Base-by-base conservation (phyloP, 2,113 vertebrate species). In the Bucco capensis region DNA sequence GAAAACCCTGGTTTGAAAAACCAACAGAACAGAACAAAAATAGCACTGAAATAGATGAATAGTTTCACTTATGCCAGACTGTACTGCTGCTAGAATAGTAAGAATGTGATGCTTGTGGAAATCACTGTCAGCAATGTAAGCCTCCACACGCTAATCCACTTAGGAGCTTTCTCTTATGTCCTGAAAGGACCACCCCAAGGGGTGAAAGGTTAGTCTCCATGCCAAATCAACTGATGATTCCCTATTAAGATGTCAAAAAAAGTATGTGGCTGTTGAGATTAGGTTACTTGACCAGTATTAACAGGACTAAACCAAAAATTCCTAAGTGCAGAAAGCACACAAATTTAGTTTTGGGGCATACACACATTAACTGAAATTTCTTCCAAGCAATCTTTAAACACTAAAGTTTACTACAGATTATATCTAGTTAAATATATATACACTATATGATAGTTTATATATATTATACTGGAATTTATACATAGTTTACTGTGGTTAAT, bases 201-300 rank as follows among this genome's bases (percentile, higher is more conserved):
- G 94, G 92, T 92, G 88, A 95, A 94, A 96, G 95, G 96, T 96
- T 92, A 95, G 79, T 83, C 91, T 83, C 61, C 76, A 31, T 83
- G 92, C 72, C 88, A 89, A 94, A 96, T 93, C 92, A 95, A 42
- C 60, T 86, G 62, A 81, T 86, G n/a, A 14, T 82, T 80, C 50
- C 67, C 61, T 83, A 67, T 61, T 89, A 89, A 92, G 25, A 84
- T 66, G 66, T 69, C 76, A 31, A 72, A 83, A 91, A 86, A 95
- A 89, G 35, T 93, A 92, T 89, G 80, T 80, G 89, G 69, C 66
- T 82, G 24, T 69, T 28, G 28, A 79, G 83, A 93, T 96, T 95
- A 88, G 33, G 69, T 96, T 96, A 92, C 94, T 71, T 83, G 54
- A 53, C 44, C 35, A 62, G 31, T 56, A 62, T 86, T 65, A 92